Evolutionary conservation across 2,888 invertebrate genomes (phyloP).

Genomic region (Drosophila seclusa): DNA sequence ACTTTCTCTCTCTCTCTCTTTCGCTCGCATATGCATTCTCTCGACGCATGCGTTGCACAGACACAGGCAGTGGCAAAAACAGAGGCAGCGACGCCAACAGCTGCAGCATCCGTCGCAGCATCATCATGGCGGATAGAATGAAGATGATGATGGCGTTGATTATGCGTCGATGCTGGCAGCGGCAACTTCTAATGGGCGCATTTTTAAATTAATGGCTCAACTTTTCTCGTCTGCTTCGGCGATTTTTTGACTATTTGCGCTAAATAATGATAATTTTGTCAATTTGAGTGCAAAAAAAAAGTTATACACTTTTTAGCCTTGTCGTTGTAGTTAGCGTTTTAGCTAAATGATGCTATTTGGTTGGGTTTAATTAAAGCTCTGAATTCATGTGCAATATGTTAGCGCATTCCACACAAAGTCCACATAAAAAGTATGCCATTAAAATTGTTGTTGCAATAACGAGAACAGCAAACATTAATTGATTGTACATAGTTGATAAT

Average conservation of each 20-base stretch:
- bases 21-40: conserved; percentile 26
- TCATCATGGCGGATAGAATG: conserved; percentile 39
- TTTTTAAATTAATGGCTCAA: conserved; percentile 75
- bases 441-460: conserved; percentile 25
- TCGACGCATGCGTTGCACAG: conserved; percentile 60
- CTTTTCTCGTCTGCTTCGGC: conserved; percentile 55
- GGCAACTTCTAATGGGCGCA: conserved; percentile 66
- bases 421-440: conserved; percentile 14
- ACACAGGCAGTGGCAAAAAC: neutral
- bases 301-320: conserved; percentile 6
- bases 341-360: conserved; percentile 16
- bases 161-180: conserved; percentile 38
- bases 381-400: conserved; percentile 19
- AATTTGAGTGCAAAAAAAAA: conserved; percentile 28
- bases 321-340: conserved; percentile 1
- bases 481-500: conserved; percentile 67
- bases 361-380: conserved; percentile 14
- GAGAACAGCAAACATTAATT: conserved; percentile 63
- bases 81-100: conserved; percentile 3
- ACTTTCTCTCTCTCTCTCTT: conserved; percentile 20
- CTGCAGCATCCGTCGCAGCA: conserved; percentile 11
- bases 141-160: conserved; percentile 54
- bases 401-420: conserved; percentile 11
- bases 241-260: conserved; percentile 64
- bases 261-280: conserved; percentile 65